phyloP scores from a whole-genome alignment of 2,888 invertebrate species.

The Acleris cristana region DNA sequence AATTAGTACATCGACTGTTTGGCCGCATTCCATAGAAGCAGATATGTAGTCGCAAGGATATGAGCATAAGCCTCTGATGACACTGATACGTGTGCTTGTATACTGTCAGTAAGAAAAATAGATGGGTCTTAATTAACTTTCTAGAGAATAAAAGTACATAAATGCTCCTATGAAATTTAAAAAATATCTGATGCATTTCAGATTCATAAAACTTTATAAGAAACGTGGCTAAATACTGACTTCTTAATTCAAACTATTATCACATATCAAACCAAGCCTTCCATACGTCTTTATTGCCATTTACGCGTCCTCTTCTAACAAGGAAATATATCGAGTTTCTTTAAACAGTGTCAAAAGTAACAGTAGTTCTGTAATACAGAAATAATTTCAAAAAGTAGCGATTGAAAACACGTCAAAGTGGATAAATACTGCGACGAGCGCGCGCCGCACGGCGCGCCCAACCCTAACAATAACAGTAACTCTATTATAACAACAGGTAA shows the following conservation, averaged over 20 bases:
- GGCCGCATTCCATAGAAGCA: slow-evolving; percentile 72
- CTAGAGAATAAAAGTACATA: slow-evolving; percentile 50
- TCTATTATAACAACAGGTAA: slow-evolving; percentile 70
- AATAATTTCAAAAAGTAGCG: slow-evolving; percentile 35
- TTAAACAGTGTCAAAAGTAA: slow-evolving; percentile 39
- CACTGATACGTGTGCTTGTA: slow-evolving; percentile 18
- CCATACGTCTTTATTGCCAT: slow-evolving; percentile 48
- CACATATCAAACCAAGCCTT: slow-evolving; percentile 70
- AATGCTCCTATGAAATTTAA: slow-evolving; percentile 74
- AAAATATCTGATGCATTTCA: slow-evolving; percentile 56
- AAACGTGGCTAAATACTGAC: slow-evolving; percentile 52
- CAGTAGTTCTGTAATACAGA: slow-evolving; percentile 36
- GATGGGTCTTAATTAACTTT: slow-evolving; percentile 20
- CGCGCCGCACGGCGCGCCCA: neutral
- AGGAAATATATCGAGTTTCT: slow-evolving; percentile 28
- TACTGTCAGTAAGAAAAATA: slow-evolving; percentile 35
- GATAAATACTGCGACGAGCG: slow-evolving; percentile 25
- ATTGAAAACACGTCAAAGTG: slow-evolving; percentile 26
- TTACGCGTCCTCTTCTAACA: slow-evolving; percentile 45
- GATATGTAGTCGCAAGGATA: slow-evolving; percentile 67
- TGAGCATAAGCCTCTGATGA: slow-evolving; percentile 51
- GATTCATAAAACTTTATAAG: slow-evolving; percentile 52
- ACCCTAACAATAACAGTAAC: slow-evolving; percentile 54
- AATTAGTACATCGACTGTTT: slow-evolving; percentile 44
- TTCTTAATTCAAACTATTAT: slow-evolving; percentile 73